Percentiles rank a stretch among this genome's conserved stretches.
Conservation (phyloP, 2,113 vertebrate species). For the Xiphias gladius region DNA sequence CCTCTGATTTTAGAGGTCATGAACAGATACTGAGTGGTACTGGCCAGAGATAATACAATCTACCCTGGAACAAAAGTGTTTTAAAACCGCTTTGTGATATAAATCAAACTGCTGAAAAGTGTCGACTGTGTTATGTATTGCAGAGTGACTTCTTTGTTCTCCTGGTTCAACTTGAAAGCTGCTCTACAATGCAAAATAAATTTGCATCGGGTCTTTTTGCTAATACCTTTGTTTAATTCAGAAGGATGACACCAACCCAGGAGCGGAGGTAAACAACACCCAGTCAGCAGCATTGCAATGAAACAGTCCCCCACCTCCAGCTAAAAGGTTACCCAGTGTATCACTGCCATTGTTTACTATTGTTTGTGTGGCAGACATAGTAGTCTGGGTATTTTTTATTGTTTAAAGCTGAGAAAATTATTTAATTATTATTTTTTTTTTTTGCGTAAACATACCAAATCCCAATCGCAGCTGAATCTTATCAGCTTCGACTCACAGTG, state of each 20-base stretch:
- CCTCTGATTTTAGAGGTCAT: constrained; percentile 30
- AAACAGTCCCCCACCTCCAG: too few species aligned
- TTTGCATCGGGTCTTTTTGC: neutral
- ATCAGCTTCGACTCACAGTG: neutral
- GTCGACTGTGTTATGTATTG: neutral
- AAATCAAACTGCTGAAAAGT: constrained; percentile 9
- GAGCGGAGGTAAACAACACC: neutral
- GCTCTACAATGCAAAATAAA: neutral
- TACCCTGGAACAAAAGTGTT: constrained; percentile 22
- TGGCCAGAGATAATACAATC: constrained; percentile 28
- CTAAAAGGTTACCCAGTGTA: too few species aligned
- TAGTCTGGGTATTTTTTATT: too few species aligned
- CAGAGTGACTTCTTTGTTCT: neutral
- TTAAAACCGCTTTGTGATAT: constrained; percentile 11
- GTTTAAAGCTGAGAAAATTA: too few species aligned
- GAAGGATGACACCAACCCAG: neutral
- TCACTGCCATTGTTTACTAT: neutral
- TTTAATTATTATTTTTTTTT: too few species aligned
- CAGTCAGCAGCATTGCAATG: neutral
- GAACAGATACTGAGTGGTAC: neutral
- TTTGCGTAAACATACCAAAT: neutral
- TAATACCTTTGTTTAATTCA: neutral
- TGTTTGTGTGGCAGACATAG: neutral
- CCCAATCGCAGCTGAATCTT: too few species aligned
- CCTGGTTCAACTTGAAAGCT: neutral